Conservation (phyloP, 2,797 vertebrate species). For the Peromyscus nudipes region DNA sequence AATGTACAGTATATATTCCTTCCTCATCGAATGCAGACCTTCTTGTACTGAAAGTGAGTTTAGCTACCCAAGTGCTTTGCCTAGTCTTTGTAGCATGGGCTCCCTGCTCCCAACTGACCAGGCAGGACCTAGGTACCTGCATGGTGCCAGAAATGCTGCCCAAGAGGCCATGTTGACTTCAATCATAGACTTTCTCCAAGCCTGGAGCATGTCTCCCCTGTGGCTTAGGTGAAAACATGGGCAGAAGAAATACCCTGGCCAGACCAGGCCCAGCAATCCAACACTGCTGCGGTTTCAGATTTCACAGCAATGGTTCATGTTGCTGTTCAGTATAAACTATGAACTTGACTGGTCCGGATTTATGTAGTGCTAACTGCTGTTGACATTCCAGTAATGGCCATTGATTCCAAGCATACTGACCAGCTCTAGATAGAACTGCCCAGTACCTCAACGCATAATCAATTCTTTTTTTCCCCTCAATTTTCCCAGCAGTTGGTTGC, state of each 20-base stretch:
- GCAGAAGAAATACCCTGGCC: background rate
- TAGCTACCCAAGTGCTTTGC: background rate
- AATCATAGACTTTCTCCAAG: background rate
- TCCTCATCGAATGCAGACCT: constrained; percentile 18
- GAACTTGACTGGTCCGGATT: background rate
- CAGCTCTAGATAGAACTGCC: background rate
- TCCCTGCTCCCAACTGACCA: background rate
- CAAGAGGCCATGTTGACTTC: background rate
- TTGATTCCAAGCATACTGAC: background rate
- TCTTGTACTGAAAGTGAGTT: background rate
- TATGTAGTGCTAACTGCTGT: background rate
- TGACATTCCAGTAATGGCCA: background rate
- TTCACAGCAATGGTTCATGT: background rate
- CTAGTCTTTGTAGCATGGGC: background rate
- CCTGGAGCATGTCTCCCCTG: background rate
- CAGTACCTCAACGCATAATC: background rate
- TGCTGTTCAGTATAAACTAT: background rate
- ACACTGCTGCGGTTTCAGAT: background rate
- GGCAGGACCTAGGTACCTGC: background rate
- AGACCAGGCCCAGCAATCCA: background rate
- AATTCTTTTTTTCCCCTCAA: background rate
- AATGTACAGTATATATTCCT: background rate
- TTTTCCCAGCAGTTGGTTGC: constrained; percentile 14
- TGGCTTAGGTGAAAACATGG: background rate
- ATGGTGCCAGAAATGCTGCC: background rate